A percentile compares a stretch with the other conserved stretches of the same genome.
These are phyloP conservation scores for Gymnopithys bicolor DNA, from an alignment of 2,797 vertebrate species.

Conservation along the genomic window DNA sequence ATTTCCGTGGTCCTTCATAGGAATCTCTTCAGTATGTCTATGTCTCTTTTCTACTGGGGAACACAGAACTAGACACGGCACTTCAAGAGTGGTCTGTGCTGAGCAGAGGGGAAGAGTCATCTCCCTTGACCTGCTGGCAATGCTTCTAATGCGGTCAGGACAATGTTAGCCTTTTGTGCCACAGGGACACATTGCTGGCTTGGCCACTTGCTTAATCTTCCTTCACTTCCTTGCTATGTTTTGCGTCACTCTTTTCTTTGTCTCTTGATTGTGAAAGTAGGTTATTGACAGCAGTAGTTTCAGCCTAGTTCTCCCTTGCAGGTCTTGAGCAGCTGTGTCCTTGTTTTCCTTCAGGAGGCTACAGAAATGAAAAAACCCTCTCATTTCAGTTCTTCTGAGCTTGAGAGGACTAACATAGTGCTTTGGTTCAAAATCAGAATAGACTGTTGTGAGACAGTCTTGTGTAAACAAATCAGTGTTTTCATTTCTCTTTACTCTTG, in stretches of 20 bases:
- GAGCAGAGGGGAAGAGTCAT: not conserved
- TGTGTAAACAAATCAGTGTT: not conserved
- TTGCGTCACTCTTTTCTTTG: not conserved
- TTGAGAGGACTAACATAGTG: not conserved
- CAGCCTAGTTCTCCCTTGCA: not conserved
- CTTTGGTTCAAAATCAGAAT: not conserved
- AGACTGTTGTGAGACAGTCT: not conserved
- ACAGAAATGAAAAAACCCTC: not conserved
- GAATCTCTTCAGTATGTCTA: not conserved
- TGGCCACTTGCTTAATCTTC: not conserved
- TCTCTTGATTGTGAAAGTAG: not conserved
- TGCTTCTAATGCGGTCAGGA: not conserved
- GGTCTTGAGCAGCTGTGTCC: not conserved
- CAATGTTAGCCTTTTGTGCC: not conserved
- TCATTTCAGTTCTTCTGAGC: not conserved
- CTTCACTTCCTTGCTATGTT: not conserved
- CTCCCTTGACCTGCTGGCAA: not conserved
- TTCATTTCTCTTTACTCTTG: not conserved
- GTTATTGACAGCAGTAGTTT: not conserved
- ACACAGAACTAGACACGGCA: not conserved
- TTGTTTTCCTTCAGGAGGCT: not conserved
- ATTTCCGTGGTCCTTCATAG: not conserved
- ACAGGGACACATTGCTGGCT: accelerated
- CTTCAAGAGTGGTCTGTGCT: not conserved
- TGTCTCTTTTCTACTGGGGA: not conserved